phyloP scores from a whole-genome alignment of 2,888 invertebrate genomes.

The Nephrotoma guestfalica region DNA sequence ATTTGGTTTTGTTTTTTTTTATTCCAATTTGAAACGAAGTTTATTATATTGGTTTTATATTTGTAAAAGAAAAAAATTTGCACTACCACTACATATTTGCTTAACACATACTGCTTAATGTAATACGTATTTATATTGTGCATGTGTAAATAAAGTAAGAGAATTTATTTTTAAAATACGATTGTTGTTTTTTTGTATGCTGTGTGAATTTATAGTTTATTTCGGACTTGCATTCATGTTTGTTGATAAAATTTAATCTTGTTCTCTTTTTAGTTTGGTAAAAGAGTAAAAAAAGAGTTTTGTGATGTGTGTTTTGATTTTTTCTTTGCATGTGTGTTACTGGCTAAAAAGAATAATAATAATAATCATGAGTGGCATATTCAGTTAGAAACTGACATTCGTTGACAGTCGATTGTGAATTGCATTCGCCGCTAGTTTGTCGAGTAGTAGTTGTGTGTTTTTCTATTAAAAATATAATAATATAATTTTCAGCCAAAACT shows the following conservation, averaged over 20 bases:
- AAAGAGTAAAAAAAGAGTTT: neutral
- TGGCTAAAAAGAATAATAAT: neutral
- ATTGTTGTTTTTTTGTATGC: neutral
- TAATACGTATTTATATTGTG: neutral
- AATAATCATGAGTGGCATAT: neutral
- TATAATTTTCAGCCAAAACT: neutral
- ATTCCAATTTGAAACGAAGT: neutral
- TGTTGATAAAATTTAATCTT: neutral
- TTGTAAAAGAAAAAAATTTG: neutral
- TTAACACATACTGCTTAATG: neutral
- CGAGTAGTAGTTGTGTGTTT: neutral
- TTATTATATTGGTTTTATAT: neutral
- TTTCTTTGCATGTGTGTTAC: neutral
- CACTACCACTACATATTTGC: neutral
- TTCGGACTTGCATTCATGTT: constrained; percentile 1
- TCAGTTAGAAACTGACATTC: constrained; percentile 1
- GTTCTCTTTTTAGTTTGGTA: neutral
- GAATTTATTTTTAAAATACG: neutral
- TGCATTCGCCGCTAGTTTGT: neutral
- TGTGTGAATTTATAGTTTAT: neutral
- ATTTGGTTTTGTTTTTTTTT: neutral
- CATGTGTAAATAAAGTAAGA: neutral
- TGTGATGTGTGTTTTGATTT: neutral
- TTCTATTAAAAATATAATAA: neutral
- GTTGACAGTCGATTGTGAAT: constrained; percentile 4